Percentiles rank a stretch among this genome's conserved stretches.
Evolutionary conservation across 2,113 vertebrate species (phyloP).

Genomic region (Syngnathoides biaculeatus): DNA sequence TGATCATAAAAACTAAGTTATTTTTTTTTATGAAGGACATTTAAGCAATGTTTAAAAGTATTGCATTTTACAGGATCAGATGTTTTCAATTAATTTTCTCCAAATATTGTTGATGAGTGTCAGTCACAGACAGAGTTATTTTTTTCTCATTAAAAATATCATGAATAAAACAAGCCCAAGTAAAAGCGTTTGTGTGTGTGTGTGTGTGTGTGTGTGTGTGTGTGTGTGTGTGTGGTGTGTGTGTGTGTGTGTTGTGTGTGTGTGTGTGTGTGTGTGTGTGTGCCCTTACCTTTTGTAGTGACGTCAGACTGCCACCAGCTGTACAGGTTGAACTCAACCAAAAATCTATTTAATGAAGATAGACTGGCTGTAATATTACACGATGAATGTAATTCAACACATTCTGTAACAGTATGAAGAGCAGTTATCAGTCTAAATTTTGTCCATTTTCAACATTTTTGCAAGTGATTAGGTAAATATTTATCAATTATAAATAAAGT

Average conservation of each 20-base stretch:
- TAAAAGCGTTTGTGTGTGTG: neutral
- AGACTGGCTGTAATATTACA: conserved; percentile 4
- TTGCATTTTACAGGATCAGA: neutral
- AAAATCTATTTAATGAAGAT: conserved; percentile 78
- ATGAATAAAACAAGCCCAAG: too few relatives aligned
- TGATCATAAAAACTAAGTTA: too few relatives aligned
- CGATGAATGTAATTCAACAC: conserved; percentile 1
- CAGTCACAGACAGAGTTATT: neutral
- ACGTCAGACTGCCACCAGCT: conserved; percentile 94
- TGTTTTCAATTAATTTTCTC: neutral
- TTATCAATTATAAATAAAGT: neutral
- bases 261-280: neutral
- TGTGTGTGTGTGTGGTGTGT: neutral
- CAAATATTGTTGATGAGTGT: neutral
- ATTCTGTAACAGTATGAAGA: neutral
- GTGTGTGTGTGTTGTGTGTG: neutral
- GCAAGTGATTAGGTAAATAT: neutral
- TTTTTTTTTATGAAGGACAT: too few relatives aligned
- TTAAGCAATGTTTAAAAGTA: too few relatives aligned
- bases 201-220: neutral
- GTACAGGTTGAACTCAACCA: conserved; percentile 97
- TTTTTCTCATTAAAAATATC: neutral
- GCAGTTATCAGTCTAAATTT: neutral
- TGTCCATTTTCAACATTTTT: neutral
- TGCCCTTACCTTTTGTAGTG: conserved; percentile 84